Evolutionary conservation across 2,797 vertebrate species (phyloP).

Genomic region (Myotis daubentonii): DNA sequence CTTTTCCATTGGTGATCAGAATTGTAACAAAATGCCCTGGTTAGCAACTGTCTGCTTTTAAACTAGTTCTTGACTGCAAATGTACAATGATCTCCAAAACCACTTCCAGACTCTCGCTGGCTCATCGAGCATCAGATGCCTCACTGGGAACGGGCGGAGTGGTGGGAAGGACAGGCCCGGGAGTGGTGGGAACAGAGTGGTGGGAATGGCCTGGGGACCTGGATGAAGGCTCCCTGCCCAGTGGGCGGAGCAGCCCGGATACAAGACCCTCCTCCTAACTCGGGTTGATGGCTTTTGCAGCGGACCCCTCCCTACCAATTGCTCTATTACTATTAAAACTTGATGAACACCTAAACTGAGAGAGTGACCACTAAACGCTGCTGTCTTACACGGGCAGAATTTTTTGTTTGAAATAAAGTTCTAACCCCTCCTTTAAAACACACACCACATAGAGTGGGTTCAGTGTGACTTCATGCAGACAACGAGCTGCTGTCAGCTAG

Average conservation of each 20-base stretch:
- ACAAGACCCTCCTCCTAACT: not conserved
- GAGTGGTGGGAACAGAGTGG: too few species aligned
- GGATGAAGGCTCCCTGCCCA: not conserved
- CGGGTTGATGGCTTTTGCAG: not conserved
- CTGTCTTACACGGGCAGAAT: not conserved
- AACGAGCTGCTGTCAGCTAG: not conserved
- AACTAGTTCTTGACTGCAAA: slow-evolving; percentile 23
- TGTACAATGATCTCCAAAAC: slow-evolving; percentile 39
- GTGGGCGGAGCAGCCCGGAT: not conserved
- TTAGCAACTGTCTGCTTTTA: slow-evolving; percentile 38
- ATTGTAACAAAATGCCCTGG: not conserved
- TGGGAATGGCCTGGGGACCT: not conserved
- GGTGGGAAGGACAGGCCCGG: not conserved
- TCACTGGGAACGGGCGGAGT: not conserved
- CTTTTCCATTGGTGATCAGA: not conserved
- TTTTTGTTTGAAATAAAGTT: not conserved
- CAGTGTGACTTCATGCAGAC: not conserved
- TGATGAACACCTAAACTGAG: not conserved
- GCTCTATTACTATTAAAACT: slow-evolving; percentile 34
- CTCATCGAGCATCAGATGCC: slow-evolving; percentile 38
- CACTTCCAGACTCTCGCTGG: slow-evolving; percentile 37
- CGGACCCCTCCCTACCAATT: not conserved
- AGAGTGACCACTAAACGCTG: not conserved
- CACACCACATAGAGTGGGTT: not conserved
- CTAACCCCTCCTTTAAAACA: not conserved